A percentile compares a stretch with the other conserved stretches of the same genome.
Conservation (phyloP, 2,888 invertebrate genomes). For the Drosophila meridiana region DNA sequence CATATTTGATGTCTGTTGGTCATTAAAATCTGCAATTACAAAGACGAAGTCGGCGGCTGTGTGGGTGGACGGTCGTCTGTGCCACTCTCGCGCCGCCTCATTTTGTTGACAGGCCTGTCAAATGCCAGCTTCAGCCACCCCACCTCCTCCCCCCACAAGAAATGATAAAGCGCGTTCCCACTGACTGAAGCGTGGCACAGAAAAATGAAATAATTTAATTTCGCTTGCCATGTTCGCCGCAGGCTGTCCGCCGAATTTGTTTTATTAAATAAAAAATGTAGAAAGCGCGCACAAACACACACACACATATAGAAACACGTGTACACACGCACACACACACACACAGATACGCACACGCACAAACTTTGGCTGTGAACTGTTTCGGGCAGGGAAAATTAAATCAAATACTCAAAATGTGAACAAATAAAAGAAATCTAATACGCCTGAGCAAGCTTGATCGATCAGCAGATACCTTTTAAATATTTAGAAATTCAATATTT, state of each 20-base stretch:
- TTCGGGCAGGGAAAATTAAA: conserved; percentile 65
- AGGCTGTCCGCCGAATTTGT: conserved; percentile 76
- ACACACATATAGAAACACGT: conserved; percentile 25
- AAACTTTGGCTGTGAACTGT: conserved; percentile 26
- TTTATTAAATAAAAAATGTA: conserved; percentile 79
- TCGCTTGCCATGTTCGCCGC: conserved; percentile 77
- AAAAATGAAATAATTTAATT: conserved; percentile 76
- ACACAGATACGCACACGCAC: conserved; percentile 7
- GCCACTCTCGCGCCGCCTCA: conserved; percentile 10
- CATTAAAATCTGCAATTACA: conserved; percentile 62
- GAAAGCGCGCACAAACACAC: conserved; percentile 37
- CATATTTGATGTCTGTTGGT: conserved; percentile 60
- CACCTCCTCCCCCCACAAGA: conserved; percentile 64
- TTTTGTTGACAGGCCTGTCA: conserved; percentile 66
- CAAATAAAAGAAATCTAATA: conserved; percentile 53
- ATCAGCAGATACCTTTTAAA: neutral
- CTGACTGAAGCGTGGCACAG: conserved; percentile 41
- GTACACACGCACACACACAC: conserved; percentile 15
- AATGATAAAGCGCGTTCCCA: conserved; percentile 71
- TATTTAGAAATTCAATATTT: neutral
- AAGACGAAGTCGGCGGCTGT: conserved; percentile 27
- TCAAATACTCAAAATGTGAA: conserved; percentile 74
- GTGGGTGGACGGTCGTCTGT: neutral
- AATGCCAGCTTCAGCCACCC: conserved; percentile 38
- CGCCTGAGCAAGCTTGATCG: neutral